Evolutionary conservation across 2,888 invertebrate species (phyloP).

Genomic region (Dioctria linearis): DNA sequence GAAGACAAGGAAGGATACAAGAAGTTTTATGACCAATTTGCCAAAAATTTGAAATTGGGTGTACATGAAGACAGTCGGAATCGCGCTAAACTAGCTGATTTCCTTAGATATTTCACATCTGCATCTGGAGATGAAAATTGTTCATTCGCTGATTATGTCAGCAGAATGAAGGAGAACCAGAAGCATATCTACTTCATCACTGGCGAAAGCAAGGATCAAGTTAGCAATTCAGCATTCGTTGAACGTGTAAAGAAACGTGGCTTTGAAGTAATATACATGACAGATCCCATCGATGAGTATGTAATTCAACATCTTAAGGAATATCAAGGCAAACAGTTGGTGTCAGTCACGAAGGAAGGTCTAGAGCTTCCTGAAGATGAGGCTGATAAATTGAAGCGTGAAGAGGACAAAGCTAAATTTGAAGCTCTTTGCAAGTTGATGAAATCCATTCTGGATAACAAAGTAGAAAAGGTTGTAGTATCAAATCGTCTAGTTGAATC

Average conservation of each 20-base stretch:
- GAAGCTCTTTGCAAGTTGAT: conserved; percentile 81
- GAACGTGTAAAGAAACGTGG: conserved; percentile 98
- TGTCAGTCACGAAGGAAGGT: conserved; percentile 98
- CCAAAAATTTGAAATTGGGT: conserved; percentile 96
- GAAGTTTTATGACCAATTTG: conserved; percentile 98
- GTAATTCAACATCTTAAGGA: conserved; percentile 99
- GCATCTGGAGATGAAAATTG: conserved; percentile 95
- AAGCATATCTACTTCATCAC: conserved; percentile 99
- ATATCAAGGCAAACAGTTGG: conserved; percentile 95
- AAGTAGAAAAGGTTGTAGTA: conserved; percentile 98
- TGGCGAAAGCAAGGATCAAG: conserved; percentile 91
- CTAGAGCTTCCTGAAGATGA: conserved; percentile 97
- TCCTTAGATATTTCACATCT: conserved; percentile 94
- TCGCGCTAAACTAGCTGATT: conserved; percentile 89
- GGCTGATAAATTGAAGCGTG: conserved; percentile 96
- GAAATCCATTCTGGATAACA: conserved; percentile 98
- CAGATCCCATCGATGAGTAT: conserved; percentile 99
- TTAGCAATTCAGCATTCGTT: conserved; percentile 94
- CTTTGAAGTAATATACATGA: conserved; percentile 99
- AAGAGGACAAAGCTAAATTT: conserved; percentile 83
- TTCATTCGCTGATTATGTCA: conserved; percentile 96
- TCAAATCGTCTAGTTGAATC: conserved; percentile 97
- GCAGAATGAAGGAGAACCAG: conserved; percentile 98
- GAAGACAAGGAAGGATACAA: no score
- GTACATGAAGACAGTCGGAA: conserved; percentile 98